A percentile compares a stretch with the other conserved stretches of the same genome.
Conservation (phyloP, 2,797 vertebrate species). For the Rhinophrynus dorsalis region DNA sequence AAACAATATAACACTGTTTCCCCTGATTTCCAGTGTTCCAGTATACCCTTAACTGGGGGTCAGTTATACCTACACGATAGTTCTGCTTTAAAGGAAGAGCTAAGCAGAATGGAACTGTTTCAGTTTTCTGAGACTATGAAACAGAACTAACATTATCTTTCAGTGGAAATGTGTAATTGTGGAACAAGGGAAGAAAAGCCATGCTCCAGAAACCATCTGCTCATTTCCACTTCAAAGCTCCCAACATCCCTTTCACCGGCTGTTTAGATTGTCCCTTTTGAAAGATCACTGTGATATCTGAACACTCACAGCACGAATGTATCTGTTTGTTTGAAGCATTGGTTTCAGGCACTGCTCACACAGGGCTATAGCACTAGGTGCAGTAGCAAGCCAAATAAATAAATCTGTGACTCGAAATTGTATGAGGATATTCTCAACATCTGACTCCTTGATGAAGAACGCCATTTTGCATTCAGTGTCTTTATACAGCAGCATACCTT, state of each 20-base stretch:
- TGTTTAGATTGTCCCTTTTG: constrained; percentile 3
- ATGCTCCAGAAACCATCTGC: constrained; percentile 21
- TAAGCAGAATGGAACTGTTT: background rate
- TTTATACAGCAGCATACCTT: too few relatives aligned
- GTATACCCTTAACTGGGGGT: too few relatives aligned
- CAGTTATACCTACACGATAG: too few relatives aligned
- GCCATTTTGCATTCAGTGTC: too few relatives aligned
- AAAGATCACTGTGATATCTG: constrained; percentile 10
- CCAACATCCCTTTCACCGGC: constrained; percentile 8
- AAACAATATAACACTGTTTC: too few relatives aligned
- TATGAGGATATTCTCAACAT: too few relatives aligned
- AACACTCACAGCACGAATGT: background rate
- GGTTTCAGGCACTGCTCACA: background rate
- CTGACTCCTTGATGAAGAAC: too few relatives aligned
- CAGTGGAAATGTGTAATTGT: background rate
- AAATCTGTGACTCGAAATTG: too few relatives aligned
- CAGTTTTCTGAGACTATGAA: background rate
- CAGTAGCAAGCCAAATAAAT: background rate
- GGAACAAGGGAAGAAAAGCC: background rate
- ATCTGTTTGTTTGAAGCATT: background rate
- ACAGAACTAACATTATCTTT: background rate
- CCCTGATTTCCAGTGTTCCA: too few relatives aligned
- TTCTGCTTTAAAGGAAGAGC: background rate
- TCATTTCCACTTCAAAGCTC: constrained; percentile 34
- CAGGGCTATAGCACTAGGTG: background rate